Percentiles rank a stretch among this genome's conserved stretches.
These are phyloP conservation scores for Octomys mimax DNA, from an alignment of 2,797 vertebrate species.

Conservation along the genomic window DNA sequence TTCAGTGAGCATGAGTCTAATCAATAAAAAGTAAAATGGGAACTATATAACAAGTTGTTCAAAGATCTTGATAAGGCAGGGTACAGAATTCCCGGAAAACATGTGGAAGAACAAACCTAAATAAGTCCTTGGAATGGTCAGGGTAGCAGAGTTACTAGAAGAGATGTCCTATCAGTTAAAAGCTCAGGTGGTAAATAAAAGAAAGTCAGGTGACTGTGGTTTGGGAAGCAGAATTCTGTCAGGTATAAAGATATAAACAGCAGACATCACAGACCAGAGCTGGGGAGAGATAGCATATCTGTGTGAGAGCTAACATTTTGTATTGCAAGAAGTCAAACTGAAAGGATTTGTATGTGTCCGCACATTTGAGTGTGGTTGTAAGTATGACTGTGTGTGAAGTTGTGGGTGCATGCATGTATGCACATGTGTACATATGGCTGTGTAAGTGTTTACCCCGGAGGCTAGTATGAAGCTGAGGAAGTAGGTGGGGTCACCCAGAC, in stretches of 20 bases:
- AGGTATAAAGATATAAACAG: slow-evolving; percentile 2
- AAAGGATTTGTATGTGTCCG: too few relatives aligned
- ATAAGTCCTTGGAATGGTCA: background rate
- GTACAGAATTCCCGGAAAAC: background rate
- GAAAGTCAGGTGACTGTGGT: background rate
- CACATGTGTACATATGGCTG: background rate
- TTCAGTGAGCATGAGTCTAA: background rate
- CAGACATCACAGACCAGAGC: background rate
- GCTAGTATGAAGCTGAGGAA: background rate
- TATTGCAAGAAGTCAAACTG: background rate
- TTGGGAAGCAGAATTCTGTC: background rate
- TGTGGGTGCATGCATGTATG: background rate
- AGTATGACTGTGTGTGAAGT: background rate
- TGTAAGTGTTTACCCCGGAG: background rate
- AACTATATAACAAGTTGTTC: background rate
- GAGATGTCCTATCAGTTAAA: background rate
- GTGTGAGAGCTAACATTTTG: too few relatives aligned
- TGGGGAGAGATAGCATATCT: background rate
- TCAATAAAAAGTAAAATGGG: background rate
- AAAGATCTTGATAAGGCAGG: background rate
- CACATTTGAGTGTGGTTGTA: background rate
- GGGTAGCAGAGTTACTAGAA: background rate
- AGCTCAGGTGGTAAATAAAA: background rate
- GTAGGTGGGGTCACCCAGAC: too few relatives aligned
- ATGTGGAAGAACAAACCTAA: background rate